Evolutionary conservation across 1,140 invertebrate species (phyloP), one percentile per base, ranked within the genome.

Genomic region (Brachionus rubens): DNA sequence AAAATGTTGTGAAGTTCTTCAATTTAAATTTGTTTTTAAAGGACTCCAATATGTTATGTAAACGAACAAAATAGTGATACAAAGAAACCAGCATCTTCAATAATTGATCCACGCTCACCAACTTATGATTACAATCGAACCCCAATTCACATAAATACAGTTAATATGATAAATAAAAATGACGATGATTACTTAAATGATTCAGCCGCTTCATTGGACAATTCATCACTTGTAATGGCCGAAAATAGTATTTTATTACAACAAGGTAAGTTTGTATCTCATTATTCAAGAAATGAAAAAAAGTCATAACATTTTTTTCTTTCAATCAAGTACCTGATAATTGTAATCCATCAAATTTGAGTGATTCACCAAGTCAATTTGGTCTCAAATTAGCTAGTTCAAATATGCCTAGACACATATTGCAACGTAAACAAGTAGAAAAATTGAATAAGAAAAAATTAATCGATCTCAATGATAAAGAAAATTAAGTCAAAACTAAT

Each of bases 401-500:
- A 65, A 65, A 65, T 40, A 65, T 65, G 59, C 59, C 59, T 10
- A 65, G 59, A 65, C 59, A 65, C 14, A 65, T 65, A 24, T 28
- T 65, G 30, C 59, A 65, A 21, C n/a, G 59, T 2, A 65, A 65
- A 43, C 59, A 65, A 41, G 59, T 65, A 21, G 59, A 65, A 65
- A 65, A 65, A 43, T 65, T 65, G 59, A 65, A 65, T 16, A 65
- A 43, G 16, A 65, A 65, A 43, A 65, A 46, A 43, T 16, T 65
- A 5, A n/a, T 65, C 5, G 59, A 65, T 65, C 41, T 59, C 12
- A 24, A 65, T 10, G 59, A 65, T 9, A 65, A 65, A 65, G 59
- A 65, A 26, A 65, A 65, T 65, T 59, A 33, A 59, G 30, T 41
- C 30, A 41, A 26, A 43, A 21, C 36, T 7, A 9, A 41, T 16